These are phyloP conservation scores for Eupithecia subfuscata DNA, from an alignment of 2,888 invertebrate species.

Conservation along the genomic window DNA sequence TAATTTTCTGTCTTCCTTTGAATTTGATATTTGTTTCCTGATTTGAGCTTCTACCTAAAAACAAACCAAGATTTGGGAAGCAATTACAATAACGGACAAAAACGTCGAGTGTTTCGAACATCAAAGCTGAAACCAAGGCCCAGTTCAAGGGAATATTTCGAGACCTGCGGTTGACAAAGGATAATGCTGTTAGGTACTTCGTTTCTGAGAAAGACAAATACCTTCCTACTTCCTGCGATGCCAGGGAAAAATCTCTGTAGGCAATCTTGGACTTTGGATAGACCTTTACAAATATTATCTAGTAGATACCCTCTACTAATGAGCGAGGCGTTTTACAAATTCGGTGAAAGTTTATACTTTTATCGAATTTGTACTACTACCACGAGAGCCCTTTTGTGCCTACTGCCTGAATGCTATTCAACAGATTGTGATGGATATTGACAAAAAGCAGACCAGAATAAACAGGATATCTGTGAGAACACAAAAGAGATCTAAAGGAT, in stretches of 20 bases:
- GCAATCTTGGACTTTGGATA: background rate
- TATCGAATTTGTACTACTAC: background rate
- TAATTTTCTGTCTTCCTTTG: background rate
- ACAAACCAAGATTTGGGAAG: background rate
- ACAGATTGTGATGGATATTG: background rate
- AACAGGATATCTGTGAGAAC: background rate
- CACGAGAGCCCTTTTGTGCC: background rate
- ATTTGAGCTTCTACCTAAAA: background rate
- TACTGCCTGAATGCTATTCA: background rate
- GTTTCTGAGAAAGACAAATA: slow-evolving; percentile 22
- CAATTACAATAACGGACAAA: slow-evolving; percentile 14
- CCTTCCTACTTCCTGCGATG: slow-evolving; percentile 11
- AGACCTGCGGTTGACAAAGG: slow-evolving; percentile 33
- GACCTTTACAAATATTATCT: background rate
- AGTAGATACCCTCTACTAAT: background rate
- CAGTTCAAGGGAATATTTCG: slow-evolving; percentile 8
- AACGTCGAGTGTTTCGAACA: slow-evolving; percentile 16
- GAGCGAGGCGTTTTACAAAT: background rate
- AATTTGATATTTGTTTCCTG: slow-evolving; percentile 2
- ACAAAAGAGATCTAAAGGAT: background rate
- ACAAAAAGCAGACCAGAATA: background rate
- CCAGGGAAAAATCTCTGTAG: background rate
- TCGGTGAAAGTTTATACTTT: background rate
- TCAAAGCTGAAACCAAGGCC: slow-evolving; percentile 21
- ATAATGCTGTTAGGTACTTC: slow-evolving; percentile 20